Evolutionary conservation across 2,113 vertebrate species (phyloP).

Genomic region (Sinocyclocheilus anophthalmus): DNA sequence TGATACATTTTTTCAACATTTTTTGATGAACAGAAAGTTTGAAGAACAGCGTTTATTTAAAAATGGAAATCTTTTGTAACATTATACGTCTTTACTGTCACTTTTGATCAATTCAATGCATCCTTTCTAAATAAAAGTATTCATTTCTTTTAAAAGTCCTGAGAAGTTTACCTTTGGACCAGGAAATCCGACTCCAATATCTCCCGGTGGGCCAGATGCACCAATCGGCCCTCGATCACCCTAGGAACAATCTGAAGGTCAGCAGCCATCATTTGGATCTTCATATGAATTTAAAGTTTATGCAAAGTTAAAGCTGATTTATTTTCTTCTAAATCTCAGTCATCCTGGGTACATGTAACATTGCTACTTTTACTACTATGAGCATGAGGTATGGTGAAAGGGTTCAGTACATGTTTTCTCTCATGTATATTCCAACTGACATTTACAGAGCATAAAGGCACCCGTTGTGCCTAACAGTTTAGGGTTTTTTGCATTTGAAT

Average conservation of each 20-base stretch:
- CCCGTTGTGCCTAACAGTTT: slow-evolving; percentile 6
- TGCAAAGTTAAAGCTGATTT: neutral
- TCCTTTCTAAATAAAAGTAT: neutral
- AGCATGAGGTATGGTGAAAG: neutral
- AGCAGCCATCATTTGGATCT: neutral
- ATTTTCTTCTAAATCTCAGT: neutral
- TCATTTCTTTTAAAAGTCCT: neutral
- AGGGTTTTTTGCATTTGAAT: neutral
- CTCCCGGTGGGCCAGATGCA: slow-evolving; percentile 77
- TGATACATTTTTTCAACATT: neutral
- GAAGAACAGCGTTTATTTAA: neutral
- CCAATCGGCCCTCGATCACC: slow-evolving; percentile 78
- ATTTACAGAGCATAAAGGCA: slow-evolving; percentile 37
- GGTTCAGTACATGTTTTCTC: slow-evolving; percentile 6
- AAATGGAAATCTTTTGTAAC: neutral
- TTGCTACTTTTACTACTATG: neutral
- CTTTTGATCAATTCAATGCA: neutral
- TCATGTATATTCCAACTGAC: neutral
- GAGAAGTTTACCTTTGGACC: slow-evolving; percentile 81
- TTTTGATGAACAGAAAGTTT: neutral
- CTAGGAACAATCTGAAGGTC: slow-evolving; percentile 51
- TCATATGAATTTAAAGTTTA: neutral
- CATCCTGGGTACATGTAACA: neutral
- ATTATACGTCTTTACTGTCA: neutral
- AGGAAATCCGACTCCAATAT: slow-evolving; percentile 80